phyloP scores from a whole-genome alignment of 2,113 vertebrate species.

The Clarias macrocephalus region DNA sequence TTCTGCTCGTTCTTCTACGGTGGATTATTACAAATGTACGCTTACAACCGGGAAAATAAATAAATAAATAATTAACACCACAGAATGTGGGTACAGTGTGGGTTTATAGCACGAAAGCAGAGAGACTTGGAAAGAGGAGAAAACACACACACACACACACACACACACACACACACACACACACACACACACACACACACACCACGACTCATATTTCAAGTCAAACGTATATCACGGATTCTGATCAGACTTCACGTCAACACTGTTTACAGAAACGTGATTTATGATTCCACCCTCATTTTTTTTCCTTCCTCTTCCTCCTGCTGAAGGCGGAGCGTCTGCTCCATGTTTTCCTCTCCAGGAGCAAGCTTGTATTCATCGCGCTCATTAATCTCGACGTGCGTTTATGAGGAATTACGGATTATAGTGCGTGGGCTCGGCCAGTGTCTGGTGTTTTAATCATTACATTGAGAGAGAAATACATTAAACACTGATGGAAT shows the following conservation, averaged over 20 bases:
- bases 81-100: slow-evolving; percentile 59
- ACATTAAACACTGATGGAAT: background rate
- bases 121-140: background rate
- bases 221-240: slow-evolving; percentile 73
- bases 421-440: slow-evolving; percentile 23
- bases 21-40: slow-evolving; percentile 54
- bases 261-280: slow-evolving; percentile 78
- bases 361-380: background rate
- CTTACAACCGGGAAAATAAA: slow-evolving; percentile 61
- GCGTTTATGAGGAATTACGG: slow-evolving; percentile 30
- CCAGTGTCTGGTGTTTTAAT: slow-evolving; percentile 25
- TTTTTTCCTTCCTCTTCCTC: slow-evolving; percentile 53
- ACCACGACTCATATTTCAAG: slow-evolving; percentile 69
- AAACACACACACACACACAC: background rate
- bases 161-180: slow-evolving; percentile 16
- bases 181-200: slow-evolving; percentile 10
- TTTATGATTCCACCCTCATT: slow-evolving; percentile 67
- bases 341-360: background rate
- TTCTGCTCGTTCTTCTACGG: background rate
- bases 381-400: background rate
- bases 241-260: slow-evolving; percentile 76
- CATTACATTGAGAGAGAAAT: slow-evolving; percentile 10
- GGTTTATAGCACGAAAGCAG: slow-evolving; percentile 44
- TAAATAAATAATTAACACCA: slow-evolving; percentile 61
- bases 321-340: background rate